A percentile compares a stretch with the other conserved stretches of the same genome.
Evolutionary conservation across 2,113 vertebrate genomes (phyloP).

Genomic region (Gallinago paraguaiae): DNA sequence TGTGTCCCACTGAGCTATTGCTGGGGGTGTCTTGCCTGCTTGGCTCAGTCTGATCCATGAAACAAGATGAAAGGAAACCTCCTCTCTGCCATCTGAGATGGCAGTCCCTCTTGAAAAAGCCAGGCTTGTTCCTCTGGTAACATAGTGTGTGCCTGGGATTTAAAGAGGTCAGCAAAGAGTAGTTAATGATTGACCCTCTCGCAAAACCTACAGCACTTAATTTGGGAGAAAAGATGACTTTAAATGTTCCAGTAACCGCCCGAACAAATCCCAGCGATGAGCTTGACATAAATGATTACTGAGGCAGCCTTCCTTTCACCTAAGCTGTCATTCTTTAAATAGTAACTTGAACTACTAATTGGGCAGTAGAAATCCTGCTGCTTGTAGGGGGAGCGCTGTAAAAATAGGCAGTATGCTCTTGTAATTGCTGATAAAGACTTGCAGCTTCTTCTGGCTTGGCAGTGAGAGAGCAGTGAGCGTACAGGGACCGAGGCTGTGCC

Average conservation of each 20-base stretch:
- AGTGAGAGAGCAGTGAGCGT: background rate
- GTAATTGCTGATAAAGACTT: conserved; percentile 38
- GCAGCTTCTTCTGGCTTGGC: background rate
- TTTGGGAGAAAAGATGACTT: conserved; percentile 50
- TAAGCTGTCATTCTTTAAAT: conserved; percentile 61
- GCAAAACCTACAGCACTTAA: background rate
- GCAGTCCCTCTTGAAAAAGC: conserved; percentile 16
- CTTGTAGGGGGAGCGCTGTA: background rate
- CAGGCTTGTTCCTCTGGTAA: background rate
- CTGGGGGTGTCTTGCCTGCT: background rate
- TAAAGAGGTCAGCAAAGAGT: conserved; percentile 30
- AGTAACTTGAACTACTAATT: conserved; percentile 64
- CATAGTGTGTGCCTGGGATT: background rate
- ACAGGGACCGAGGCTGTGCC: background rate
- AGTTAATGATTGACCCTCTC: conserved; percentile 64
- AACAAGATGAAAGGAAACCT: conserved; percentile 35
- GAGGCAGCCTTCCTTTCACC: conserved; percentile 56
- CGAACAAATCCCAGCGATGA: conserved; percentile 45
- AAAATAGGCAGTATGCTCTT: conserved; percentile 40
- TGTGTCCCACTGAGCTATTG: background rate
- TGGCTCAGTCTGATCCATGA: background rate
- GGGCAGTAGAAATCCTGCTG: conserved; percentile 53
- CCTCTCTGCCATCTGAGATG: background rate
- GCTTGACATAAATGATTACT: conserved; percentile 54
- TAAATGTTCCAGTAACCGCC: background rate